Base-by-base conservation (phyloP, 2,888 invertebrate genomes). In the Elysia crispata region DNA sequence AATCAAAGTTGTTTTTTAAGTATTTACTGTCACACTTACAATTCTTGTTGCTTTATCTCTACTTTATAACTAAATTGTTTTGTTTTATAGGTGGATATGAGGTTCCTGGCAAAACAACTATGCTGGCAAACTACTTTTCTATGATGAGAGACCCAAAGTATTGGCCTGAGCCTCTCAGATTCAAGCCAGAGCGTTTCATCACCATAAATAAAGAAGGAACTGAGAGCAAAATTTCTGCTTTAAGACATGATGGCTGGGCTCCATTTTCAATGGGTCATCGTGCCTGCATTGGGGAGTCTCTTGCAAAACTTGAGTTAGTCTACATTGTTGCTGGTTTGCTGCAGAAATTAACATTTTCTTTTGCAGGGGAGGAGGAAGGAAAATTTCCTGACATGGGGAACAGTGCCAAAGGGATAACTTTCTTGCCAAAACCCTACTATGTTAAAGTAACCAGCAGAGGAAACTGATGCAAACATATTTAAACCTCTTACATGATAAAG, bases 221-320 rank as follows among this genome's bases (percentile, higher is more conserved):
- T 23, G 70, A 60, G 31, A 54, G n/a, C 11, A 86, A 85, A 41
- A 76, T 89, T 73, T 85, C 79, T 8, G 82, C 87, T 0, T 87
- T 86, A 82, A 87, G 86, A 1, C 82, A n/a, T n/a, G n/a, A 84
- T 11, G 86, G 83, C 64, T 89, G 86, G 86, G 82, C 89, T 33
- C 89, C 89, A 0, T 89, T 89, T 79, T 86, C 87, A 18, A 86
- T 87, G 0, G 89, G 89, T 8, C 82, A 86, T 18, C 81, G 89
- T n/a, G 86, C 86, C 18, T 89, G 89, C 85, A 82, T 88, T 0
- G 89, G 89, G 28, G 88, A 89, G 79, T 72, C 81, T 0, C 81
- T 89, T 25, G 88, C 89, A 15, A 88, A 87, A 73, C 85, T 87
- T 0, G 86, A 88, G 73, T 82, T 89, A 8, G 82, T 84, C 70